A percentile compares a stretch with the other conserved stretches of the same genome.
Conservation (phyloP, 2,113 vertebrate species). For the Atlantisia rogersi region DNA sequence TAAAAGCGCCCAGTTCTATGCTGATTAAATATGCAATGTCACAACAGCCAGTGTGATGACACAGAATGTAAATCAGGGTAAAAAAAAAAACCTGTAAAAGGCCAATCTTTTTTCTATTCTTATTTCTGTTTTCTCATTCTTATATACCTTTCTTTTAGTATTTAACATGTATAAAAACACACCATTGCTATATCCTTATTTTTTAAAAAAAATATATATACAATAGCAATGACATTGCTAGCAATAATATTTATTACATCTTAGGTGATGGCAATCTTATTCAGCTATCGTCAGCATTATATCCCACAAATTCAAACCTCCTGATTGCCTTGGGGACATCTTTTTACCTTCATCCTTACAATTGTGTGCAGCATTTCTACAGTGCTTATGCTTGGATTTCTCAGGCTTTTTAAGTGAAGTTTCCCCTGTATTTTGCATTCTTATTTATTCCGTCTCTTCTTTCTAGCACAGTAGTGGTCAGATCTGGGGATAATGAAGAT, state of each 20-base stretch:
- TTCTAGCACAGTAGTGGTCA: not conserved
- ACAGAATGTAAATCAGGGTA: constrained; percentile 51
- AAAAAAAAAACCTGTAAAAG: not conserved
- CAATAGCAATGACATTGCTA: not conserved
- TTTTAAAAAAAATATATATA: not conserved
- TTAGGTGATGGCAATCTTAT: constrained; percentile 25
- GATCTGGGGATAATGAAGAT: not conserved
- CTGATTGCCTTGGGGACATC: constrained; percentile 32
- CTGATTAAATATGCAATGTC: constrained; percentile 59
- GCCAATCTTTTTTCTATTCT: not conserved
- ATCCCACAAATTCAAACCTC: constrained; percentile 34
- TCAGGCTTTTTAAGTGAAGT: not conserved
- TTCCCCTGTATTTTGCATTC: not conserved
- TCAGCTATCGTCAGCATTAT: constrained; percentile 14
- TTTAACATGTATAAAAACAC: not conserved
- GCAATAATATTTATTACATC: constrained; percentile 31
- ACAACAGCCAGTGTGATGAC: constrained; percentile 44
- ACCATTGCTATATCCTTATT: not conserved
- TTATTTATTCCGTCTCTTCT: not conserved
- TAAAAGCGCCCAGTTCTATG: constrained; percentile 17
- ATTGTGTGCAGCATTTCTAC: not conserved
- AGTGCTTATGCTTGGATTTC: not conserved
- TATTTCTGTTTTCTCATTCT: not conserved
- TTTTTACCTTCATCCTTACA: constrained; percentile 35
- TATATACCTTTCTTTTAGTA: not conserved